These are phyloP conservation scores for Syngnathus rostellatus DNA, from an alignment of 2,797 vertebrate species.

Conservation along the genomic window DNA sequence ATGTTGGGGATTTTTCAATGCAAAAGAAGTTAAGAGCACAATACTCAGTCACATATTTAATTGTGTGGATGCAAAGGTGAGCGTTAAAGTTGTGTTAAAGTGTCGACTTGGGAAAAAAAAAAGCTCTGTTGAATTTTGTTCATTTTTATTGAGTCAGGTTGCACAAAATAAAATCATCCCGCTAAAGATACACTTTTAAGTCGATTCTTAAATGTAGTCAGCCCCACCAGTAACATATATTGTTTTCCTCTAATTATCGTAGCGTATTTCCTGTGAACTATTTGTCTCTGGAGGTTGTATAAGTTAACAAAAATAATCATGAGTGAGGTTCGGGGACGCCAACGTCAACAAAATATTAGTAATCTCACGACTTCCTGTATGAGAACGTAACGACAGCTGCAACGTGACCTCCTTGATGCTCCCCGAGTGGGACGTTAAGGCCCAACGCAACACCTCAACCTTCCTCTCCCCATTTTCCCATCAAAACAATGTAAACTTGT, in stretches of 20 bases:
- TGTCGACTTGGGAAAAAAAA: too few relatives aligned
- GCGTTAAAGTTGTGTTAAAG: neutral
- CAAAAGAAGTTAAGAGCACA: neutral
- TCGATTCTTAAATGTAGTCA: neutral
- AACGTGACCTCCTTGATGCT: neutral
- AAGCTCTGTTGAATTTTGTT: too few relatives aligned
- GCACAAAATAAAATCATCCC: too few relatives aligned
- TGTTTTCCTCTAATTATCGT: neutral
- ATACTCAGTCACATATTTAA: neutral
- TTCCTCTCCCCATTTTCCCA: neutral
- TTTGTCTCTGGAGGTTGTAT: neutral
- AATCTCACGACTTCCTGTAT: neutral
- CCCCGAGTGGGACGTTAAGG: slow-evolving; percentile 37
- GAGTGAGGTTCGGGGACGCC: neutral
- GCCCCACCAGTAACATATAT: too few relatives aligned
- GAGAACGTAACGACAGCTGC: neutral
- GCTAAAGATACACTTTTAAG: too few relatives aligned
- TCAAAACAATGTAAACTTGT: slow-evolving; percentile 27
- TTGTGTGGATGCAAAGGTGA: neutral
- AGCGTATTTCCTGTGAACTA: neutral
- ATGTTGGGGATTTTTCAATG: too few relatives aligned
- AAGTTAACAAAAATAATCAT: neutral
- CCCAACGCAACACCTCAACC: neutral
- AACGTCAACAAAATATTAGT: neutral
- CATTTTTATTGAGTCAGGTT: too few relatives aligned